Base-by-base conservation (phyloP, 1,140 invertebrate genomes). In the Anadara kagoshimensis region DNA sequence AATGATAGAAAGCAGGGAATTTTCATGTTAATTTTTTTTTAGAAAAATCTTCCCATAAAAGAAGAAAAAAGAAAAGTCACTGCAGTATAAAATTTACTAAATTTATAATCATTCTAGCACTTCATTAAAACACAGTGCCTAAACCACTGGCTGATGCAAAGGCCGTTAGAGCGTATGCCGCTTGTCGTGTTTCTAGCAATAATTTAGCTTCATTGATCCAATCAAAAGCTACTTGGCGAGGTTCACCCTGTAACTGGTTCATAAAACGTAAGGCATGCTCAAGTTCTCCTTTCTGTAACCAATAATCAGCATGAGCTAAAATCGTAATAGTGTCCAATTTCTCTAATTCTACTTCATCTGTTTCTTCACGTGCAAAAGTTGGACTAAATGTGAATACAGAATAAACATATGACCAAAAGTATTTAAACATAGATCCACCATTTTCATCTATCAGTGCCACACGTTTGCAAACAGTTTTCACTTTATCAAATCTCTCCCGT, bases 101-200 rank as follows among this genome's bases (percentile, higher is more conserved):
- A 36, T 36, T 36, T 36, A 36, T 36, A 49, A 49, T 49, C 2
- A 49, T 18, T 11, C 1, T 49, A 49, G 1, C 47, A 49, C 47
- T n/a, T 10, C 11, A 26, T 70, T 79, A 87, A 81, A 85, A 85
- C 68, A 87, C 69, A 53, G 87, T 83, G 59, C 85, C 86, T 29
- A 89, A 73, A 8, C 88, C 87, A 53, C 79, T 83, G 18, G 86
- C 86, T 43, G 84, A 83, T 10, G 88, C 86, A 80, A 86, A 86
- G 4, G 87, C 83, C 54, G 83, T 82, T n/a, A 99, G 90, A 3
- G 94, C 93, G 80, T 95, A 92, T 20, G 96, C 94, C 26, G 96
- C 95, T 89, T 97, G 96, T 83, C 94, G 92, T n/a, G 95, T 94
- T 90, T 98, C 97, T 71, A 99, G 90, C 76, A 96, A 92, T 20